These are phyloP conservation scores for Antidorcas marsupialis DNA, from an alignment of 2,113 vertebrate genomes.

Conservation along the genomic window DNA sequence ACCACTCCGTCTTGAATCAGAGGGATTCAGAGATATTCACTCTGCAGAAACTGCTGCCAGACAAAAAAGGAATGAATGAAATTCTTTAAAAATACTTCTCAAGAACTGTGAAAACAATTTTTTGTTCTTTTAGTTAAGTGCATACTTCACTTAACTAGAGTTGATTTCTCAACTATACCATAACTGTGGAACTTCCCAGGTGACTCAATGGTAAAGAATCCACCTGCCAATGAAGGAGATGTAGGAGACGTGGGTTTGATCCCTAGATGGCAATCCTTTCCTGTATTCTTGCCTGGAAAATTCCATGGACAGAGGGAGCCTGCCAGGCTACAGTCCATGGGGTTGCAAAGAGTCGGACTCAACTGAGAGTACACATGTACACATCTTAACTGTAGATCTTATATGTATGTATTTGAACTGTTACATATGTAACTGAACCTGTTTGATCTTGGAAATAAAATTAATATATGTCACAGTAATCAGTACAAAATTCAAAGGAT, in stretches of 20 bases:
- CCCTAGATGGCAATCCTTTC: background rate
- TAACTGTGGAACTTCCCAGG: background rate
- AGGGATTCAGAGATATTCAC: background rate
- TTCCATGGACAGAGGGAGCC: background rate
- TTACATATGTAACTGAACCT: background rate
- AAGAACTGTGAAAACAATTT: background rate
- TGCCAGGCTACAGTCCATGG: background rate
- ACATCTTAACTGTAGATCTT: background rate
- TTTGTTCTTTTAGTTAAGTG: background rate
- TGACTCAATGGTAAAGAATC: background rate
- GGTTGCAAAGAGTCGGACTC: background rate
- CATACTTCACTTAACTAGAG: background rate
- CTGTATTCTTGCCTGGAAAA: background rate
- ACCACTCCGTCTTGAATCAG: background rate
- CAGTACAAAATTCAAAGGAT: background rate
- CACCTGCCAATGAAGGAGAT: background rate
- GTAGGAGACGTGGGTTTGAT: background rate
- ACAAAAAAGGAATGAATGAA: background rate
- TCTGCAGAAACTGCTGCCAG: background rate
- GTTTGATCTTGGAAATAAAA: background rate
- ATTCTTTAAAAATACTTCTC: background rate
- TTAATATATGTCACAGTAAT: background rate
- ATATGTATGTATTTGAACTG: background rate
- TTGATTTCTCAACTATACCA: background rate
- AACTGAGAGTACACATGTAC: background rate